Evolutionary conservation across 2,797 vertebrate species (phyloP).

Genomic region (Oreonectes daqikongensis): DNA sequence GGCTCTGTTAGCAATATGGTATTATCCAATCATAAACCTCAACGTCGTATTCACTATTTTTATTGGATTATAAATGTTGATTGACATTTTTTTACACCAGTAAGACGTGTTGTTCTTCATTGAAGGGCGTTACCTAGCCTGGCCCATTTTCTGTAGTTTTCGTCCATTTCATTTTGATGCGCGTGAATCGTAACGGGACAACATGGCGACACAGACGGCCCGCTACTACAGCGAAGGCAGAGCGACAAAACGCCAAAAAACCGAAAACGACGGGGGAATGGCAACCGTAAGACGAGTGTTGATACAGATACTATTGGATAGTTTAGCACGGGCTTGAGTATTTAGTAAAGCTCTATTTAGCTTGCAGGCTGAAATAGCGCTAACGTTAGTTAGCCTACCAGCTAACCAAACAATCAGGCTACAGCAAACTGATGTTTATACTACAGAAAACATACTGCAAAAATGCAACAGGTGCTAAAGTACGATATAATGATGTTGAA

Average conservation of each 20-base stretch:
- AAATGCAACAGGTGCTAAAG: background rate
- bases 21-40: background rate
- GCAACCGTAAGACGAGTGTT: constrained; percentile 56
- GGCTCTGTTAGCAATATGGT: too few relatives aligned
- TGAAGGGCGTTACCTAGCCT: constrained; percentile 13
- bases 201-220: constrained; percentile 83
- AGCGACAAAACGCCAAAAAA: constrained; percentile 92
- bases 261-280: constrained; percentile 83
- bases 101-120: background rate
- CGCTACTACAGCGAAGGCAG: constrained; percentile 91
- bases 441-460: background rate
- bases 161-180: constrained; percentile 54
- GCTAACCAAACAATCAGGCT: constrained; percentile 33
- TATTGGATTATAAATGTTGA: background rate
- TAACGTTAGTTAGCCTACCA: background rate
- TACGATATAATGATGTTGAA: background rate
- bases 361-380: background rate
- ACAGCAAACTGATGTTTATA: background rate
- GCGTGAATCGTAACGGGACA: constrained; percentile 71
- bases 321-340: background rate
- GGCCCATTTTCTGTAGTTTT: constrained; percentile 45
- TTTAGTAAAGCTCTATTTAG: background rate
- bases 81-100: background rate
- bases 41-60: background rate
- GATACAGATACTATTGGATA: background rate